Base-by-base conservation (phyloP, 1,140 invertebrate species). In the Tetramorium simillimum region DNA sequence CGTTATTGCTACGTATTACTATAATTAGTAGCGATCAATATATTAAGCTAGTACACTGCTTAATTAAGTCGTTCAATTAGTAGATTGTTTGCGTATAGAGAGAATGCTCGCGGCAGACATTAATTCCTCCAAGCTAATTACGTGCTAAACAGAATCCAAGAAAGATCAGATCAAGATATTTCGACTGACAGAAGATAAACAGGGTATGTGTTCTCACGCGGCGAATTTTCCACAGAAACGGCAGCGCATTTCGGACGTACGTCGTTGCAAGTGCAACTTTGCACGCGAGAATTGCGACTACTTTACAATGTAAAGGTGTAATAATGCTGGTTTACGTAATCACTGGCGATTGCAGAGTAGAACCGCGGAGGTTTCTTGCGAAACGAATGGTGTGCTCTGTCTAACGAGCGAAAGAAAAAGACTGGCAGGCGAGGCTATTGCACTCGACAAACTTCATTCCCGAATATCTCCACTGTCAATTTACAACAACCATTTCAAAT, bases 41-140 rank as follows among this genome's bases (percentile, higher is more conserved):
- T n/a, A 21, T 60, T 60, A 60, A 69, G 43, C 40, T 37, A 73
- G 4, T 73, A 84, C 28, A 37, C 43, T 46, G 80, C 53, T 75
- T 84, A 84, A 84, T 84, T 73, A 84, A 75, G 53, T 60, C 53
- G 24, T 62, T 84, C 80, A 84, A 84, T 84, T 84, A 84, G 69
- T 70, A 60, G 65, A 84, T 72, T 73, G 80, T 73, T 60, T 73
- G 53, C 24, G 16, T 12, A 60, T 46, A 82, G 77, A 69, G 62
- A 1, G 16, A n/a, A 6, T 53, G 9, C 51, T 70, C 33, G 24
- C 40, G 16, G 7, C 16, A 33, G 18, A 21, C 14, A 53, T 24
- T 60, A 75, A 43, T 84, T 60, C 46, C 80, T 46, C 67, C 14
- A 60, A 60, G 24, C 67, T 72, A 75, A 84, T 85, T 78, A 46